A percentile compares a stretch with the other conserved stretches of the same genome.
Evolutionary conservation across 2,797 vertebrate species (phyloP).

Genomic region (Falco naumanni): DNA sequence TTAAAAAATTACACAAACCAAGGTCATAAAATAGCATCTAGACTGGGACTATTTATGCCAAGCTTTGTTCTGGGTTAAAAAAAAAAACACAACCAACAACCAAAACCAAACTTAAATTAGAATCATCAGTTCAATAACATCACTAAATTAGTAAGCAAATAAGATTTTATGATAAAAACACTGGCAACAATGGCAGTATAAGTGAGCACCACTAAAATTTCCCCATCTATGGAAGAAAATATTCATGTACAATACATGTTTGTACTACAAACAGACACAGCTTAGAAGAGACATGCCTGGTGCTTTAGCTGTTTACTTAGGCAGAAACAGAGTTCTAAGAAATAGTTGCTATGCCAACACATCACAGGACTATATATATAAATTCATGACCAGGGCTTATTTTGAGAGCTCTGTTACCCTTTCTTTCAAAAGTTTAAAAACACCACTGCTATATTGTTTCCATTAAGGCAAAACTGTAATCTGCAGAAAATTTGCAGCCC

Average conservation of each 20-base stretch:
- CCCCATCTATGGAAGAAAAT: constrained; percentile 17
- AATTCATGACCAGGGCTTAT: constrained; percentile 73
- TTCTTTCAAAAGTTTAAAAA: constrained; percentile 71
- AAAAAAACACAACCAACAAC: background rate
- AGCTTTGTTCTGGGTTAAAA: background rate
- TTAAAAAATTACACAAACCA: constrained; percentile 20
- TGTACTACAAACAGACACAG: constrained; percentile 60
- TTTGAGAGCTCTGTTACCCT: constrained; percentile 66
- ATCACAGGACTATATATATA: constrained; percentile 70
- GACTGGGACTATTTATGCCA: background rate
- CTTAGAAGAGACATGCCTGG: constrained; percentile 64
- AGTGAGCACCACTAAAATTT: constrained; percentile 35
- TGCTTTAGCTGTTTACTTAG: constrained; percentile 77
- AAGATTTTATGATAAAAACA: background rate
- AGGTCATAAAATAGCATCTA: background rate
- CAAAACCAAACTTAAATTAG: background rate
- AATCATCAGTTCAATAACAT: background rate
- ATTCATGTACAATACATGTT: constrained; percentile 18
- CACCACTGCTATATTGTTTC: constrained; percentile 35
- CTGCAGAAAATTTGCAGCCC: background rate
- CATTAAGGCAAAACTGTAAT: constrained; percentile 27
- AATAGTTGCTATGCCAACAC: constrained; percentile 82
- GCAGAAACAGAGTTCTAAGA: constrained; percentile 73
- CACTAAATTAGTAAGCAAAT: background rate
- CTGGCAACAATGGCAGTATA: constrained; percentile 15